These are phyloP conservation scores for Lytechinus variegatus DNA, from an alignment of 35 echinoderm and acorn worm species.

Conservation along the genomic window DNA sequence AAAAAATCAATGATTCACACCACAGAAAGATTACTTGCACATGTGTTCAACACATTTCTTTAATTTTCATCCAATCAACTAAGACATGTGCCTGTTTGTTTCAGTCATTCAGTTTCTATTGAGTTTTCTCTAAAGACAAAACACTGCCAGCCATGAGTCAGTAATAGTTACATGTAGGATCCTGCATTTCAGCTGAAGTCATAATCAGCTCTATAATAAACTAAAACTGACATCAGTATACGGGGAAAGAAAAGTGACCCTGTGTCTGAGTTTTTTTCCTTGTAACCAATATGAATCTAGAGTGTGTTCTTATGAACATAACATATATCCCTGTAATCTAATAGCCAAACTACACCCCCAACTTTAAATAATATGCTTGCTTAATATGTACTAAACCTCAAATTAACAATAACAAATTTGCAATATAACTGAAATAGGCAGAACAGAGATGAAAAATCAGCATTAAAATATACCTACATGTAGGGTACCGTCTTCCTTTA, in stretches of 20 bases:
- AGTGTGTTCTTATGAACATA: not conserved
- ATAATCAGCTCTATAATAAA: not conserved
- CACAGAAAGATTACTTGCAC: not conserved
- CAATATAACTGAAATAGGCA: not conserved
- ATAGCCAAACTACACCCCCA: not conserved
- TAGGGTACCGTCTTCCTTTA: not conserved
- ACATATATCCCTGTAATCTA: not conserved
- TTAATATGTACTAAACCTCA: not conserved
- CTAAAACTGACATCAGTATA: not conserved
- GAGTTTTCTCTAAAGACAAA: not conserved
- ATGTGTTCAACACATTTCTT: not conserved
- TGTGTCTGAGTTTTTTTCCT: not conserved
- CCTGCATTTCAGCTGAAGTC: not conserved
- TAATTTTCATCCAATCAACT: not conserved
- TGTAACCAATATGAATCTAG: not conserved
- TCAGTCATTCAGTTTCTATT: not conserved
- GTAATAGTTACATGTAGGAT: not conserved
- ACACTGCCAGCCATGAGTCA: not conserved
- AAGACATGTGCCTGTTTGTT: not conserved
- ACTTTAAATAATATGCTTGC: not conserved
- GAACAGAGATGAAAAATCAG: not conserved
- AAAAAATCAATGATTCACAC: not conserved
- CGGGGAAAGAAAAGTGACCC: not conserved
- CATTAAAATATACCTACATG: not conserved
- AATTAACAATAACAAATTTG: too few species aligned